A percentile compares a stretch with the other conserved stretches of the same genome.
Evolutionary conservation across 2,113 vertebrate species (phyloP).

Genomic region (Ahaetulla prasina): DNA sequence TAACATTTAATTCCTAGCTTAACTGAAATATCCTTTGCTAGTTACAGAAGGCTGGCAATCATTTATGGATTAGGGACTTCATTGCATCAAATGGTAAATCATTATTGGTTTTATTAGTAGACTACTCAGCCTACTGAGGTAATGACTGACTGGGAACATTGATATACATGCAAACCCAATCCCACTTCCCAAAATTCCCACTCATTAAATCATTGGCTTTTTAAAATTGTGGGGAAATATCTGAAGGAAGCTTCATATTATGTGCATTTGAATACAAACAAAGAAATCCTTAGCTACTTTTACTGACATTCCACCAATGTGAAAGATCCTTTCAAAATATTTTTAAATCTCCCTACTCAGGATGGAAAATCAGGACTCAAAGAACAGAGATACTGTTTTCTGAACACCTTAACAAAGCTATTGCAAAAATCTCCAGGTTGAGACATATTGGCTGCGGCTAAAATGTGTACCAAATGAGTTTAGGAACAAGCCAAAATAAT

Average conservation of each 20-base stretch:
- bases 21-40: background rate
- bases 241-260: background rate
- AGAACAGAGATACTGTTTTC: background rate
- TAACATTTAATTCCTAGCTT: background rate
- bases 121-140: no score
- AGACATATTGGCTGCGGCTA: background rate
- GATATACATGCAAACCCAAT: background rate
- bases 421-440: background rate
- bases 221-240: background rate
- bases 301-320: background rate
- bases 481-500: background rate
- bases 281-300: background rate
- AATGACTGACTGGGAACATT: background rate
- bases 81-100: background rate
- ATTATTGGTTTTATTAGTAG: background rate
- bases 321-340: background rate
- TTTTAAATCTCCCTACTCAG: background rate
- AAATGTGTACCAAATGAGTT: background rate
- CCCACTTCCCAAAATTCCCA: background rate
- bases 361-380: background rate
- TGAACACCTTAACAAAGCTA: background rate
- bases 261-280: background rate
- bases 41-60: background rate
- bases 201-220: background rate
- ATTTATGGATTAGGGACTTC: background rate